Conservation (phyloP, 1,140 invertebrate species). For the Pseudomyrmex cubaensis region DNA sequence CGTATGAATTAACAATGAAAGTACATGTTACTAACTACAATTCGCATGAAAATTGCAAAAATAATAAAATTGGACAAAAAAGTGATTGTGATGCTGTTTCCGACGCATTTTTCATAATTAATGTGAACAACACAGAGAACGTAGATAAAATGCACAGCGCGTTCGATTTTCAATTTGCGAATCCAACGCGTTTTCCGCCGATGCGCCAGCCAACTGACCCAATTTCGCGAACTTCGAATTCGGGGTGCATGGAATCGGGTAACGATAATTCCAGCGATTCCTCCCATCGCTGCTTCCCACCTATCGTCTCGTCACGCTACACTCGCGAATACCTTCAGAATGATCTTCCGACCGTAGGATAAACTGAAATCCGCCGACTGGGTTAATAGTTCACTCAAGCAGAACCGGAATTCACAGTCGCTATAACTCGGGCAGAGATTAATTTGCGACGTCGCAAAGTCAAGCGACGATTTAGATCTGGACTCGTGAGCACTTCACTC, state of each 20-base stretch:
- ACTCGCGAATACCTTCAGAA: slow-evolving; percentile 41
- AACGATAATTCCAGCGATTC: slow-evolving; percentile 61
- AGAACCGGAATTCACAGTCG: slow-evolving; percentile 17
- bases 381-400: slow-evolving; percentile 31
- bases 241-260: slow-evolving; percentile 36
- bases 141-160: slow-evolving; percentile 6
- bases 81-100: slow-evolving; percentile 2
- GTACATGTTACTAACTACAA: neutral
- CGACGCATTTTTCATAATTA: neutral
- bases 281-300: slow-evolving; percentile 47
- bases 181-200: slow-evolving; percentile 36
- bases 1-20: neutral
- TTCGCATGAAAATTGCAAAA: neutral
- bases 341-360: slow-evolving; percentile 37
- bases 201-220: slow-evolving; percentile 52
- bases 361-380: slow-evolving; percentile 25
- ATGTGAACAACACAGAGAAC: neutral
- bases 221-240: slow-evolving; percentile 64
- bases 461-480: neutral
- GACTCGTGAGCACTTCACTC: neutral
- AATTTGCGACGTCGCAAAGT: slow-evolving; percentile 18
- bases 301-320: slow-evolving; percentile 42
- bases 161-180: slow-evolving; percentile 49
- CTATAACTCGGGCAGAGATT: slow-evolving; percentile 20
- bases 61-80: neutral